Evolutionary conservation across 2,113 vertebrate genomes (phyloP), one percentile per base, ranked within the genome.

Genomic region (Psettodes erumei): DNA sequence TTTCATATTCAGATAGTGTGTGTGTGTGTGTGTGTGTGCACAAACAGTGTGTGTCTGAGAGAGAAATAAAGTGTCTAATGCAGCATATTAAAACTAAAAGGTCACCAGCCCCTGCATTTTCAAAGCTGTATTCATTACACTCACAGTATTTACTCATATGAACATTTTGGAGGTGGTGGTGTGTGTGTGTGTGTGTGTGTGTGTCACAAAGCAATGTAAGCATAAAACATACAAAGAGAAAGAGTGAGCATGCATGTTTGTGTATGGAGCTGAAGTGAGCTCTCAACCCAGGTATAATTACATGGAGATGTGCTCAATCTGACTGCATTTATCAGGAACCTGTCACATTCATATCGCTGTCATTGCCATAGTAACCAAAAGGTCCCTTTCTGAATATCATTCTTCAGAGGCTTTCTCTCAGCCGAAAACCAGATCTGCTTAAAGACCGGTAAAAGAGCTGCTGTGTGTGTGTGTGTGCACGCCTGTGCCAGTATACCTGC

Each of bases 341-440:
- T 80, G 82, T 86, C 75, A 71, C 70, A 71, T 86, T 90, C 76
- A 71, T 75, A 85, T 85, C 21, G 27, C 74, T 19, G 56, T 79
- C 76, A 91, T 93, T 83, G 77, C 88, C 90, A 93, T 92, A 89
- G 92, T 85, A 90, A 93, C 90, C 66, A 35, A 91, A 89, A 89
- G 77, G 86, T 88, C 85, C 74, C 80, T 77, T 75, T 86, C 77
- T 85, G 79, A 91, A 89, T 83, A 79, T 83, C 71, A 54, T 54
- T 60, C 78, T 82, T 89, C 50, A 63, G 72, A 89, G 82, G 87
- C 71, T 81, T 77, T 74, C 51, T 55, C 18, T 6, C 59, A 61
- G 38, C 30, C 48, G 19, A 80, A n/a, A 77, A 74, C 85, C 79
- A 72, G 79, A 88, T 73, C 56, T 71, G 76, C 75, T 84, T 75